phyloP scores from a whole-genome alignment of 2,113 vertebrate genomes.

The Lagopus muta region DNA sequence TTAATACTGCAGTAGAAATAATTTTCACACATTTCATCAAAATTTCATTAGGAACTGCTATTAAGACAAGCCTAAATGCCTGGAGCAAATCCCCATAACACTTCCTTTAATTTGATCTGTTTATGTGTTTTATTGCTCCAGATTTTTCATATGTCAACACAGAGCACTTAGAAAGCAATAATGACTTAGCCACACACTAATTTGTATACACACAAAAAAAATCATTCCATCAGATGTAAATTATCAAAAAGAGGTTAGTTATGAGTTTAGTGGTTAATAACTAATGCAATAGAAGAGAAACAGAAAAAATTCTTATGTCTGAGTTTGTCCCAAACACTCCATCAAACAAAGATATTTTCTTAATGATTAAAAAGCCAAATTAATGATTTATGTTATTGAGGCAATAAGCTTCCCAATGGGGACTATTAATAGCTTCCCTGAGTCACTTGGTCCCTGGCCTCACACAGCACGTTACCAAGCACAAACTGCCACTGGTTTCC shows the following conservation, averaged over 20 bases:
- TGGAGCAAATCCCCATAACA: neutral
- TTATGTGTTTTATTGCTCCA: neutral
- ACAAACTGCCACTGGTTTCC: neutral
- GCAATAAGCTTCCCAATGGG: constrained; percentile 7
- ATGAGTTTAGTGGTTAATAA: neutral
- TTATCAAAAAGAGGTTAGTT: constrained; percentile 17
- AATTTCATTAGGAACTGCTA: constrained; percentile 23
- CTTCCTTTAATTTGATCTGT: constrained; percentile 32
- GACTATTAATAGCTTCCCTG: constrained; percentile 36
- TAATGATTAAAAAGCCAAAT: constrained; percentile 59
- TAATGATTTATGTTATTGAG: constrained; percentile 52
- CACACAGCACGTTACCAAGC: neutral
- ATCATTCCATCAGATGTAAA: neutral
- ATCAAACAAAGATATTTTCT: constrained; percentile 48
- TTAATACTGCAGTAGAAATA: neutral
- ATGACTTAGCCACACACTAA: neutral
- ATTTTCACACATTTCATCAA: constrained; percentile 11
- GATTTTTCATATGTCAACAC: neutral
- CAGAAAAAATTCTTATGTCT: neutral
- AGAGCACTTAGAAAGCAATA: constrained; percentile 8
- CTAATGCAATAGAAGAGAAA: neutral
- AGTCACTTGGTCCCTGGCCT: neutral
- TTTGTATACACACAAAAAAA: neutral
- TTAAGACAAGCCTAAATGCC: constrained; percentile 9
- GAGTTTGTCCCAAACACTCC: constrained; percentile 22